Conservation (phyloP, 30 jellyfish, hydroid and myxozoan species). For the Chrysaora quinquecirrha region DNA sequence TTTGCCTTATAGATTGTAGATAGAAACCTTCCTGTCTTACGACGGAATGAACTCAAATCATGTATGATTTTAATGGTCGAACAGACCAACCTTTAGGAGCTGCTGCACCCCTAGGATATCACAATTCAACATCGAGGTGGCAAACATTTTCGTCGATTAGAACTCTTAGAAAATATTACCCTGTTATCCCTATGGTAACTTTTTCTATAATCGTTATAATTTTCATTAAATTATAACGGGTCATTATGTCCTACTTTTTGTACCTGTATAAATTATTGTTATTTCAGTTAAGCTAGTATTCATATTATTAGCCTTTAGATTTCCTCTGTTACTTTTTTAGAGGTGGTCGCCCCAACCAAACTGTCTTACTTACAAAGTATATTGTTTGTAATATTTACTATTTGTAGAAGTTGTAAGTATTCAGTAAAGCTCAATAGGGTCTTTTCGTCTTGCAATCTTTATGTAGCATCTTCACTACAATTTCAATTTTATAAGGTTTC, state of each 20-base stretch:
- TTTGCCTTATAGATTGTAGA: slow-evolving; percentile 42
- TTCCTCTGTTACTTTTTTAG: slow-evolving; percentile 13
- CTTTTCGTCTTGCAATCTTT: slow-evolving; percentile 54
- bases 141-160: slow-evolving; percentile 71
- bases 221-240: slow-evolving; percentile 27
- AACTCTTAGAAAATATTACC: slow-evolving; percentile 65
- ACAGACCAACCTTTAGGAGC: slow-evolving; percentile 85
- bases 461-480: slow-evolving; percentile 52
- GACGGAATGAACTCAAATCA: slow-evolving; percentile 91
- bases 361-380: slow-evolving; percentile 4
- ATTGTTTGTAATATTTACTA: not conserved
- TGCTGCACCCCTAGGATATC: slow-evolving; percentile 68
- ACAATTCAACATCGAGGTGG: slow-evolving; percentile 82
- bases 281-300: slow-evolving; percentile 16
- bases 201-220: slow-evolving; percentile 29
- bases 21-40: slow-evolving; percentile 90
- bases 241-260: slow-evolving; percentile 41
- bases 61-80: slow-evolving; percentile 84
- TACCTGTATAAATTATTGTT: slow-evolving; percentile 17
- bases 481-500: slow-evolving; percentile 21
- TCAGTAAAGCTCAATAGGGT: slow-evolving; percentile 72
- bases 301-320: not conserved
- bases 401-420: not conserved
- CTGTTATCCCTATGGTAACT: slow-evolving; percentile 86
- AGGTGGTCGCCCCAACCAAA: slow-evolving; percentile 63